Conservation (phyloP, 2,113 vertebrate species). For the Oreocharis arfaki region DNA sequence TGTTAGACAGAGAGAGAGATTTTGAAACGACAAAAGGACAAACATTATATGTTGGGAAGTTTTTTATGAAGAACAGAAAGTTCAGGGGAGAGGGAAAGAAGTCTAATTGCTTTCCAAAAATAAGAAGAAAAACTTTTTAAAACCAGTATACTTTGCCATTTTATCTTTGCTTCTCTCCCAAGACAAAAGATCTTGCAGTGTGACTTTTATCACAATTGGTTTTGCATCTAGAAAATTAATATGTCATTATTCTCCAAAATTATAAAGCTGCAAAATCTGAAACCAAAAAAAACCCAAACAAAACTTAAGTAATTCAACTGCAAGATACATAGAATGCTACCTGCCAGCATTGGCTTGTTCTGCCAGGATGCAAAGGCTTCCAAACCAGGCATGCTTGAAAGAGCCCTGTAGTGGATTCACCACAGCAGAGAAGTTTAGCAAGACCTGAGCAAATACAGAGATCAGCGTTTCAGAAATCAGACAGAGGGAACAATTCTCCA, state of each 20-base stretch:
- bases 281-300: not conserved
- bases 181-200: not conserved
- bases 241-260: not conserved
- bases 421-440: not conserved
- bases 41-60: not conserved
- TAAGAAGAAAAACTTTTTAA: not conserved
- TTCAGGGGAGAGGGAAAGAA: not conserved
- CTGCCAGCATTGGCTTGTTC: not conserved
- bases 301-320: not conserved
- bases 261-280: not conserved
- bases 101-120: not conserved
- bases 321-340: not conserved
- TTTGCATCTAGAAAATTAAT: not conserved
- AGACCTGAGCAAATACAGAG: not conserved
- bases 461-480: not conserved
- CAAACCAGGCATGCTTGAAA: not conserved
- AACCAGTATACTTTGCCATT: not conserved
- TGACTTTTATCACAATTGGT: not conserved
- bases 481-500: not conserved
- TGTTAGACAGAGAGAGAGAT: not conserved
- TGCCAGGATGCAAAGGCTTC: not conserved
- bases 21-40: not conserved
- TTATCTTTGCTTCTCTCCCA: not conserved
- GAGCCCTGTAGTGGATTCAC: not conserved
- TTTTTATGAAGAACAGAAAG: not conserved